Base-by-base conservation (phyloP, 2,113 vertebrate species). In the Amphiprion ocellaris region DNA sequence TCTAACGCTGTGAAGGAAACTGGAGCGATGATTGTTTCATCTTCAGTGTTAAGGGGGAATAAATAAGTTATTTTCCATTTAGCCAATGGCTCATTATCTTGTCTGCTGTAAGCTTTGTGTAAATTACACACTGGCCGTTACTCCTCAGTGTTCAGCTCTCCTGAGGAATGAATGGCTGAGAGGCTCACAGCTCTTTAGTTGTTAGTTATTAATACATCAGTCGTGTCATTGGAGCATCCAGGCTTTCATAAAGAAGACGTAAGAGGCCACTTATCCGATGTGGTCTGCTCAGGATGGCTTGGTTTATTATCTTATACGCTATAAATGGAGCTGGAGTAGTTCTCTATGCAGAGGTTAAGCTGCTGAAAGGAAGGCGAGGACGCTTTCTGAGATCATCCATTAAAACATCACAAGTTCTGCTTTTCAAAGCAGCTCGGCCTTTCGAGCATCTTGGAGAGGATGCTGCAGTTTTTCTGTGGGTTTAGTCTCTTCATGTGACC, bases 81-180 rank as follows among this genome's bases (percentile, higher is more conserved):
- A 41, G 53, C 66, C 58, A 49, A 65, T n/a, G 41, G 76, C 84
- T 91, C 79, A 86, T 91, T 91, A 85, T 74, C 82, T 87, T 76
- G 69, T 87, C 59, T 81, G 72, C 76, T 87, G 86, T 74, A 67
- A 71, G 49, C 59, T 64, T 37, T 74, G 77, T 83, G 63, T 49
- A 86, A 85, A 87, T 86, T 56, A 62, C 84, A 81, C 77, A 71
- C 56, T 61, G 74, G 73, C 74, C 80, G 85, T 87, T 84, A 49
- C 26, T 79, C 70, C 67, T 77, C 55, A 21, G 70, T 59, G 47
- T 61, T 19, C 16, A 47, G 69, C 63, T 75, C 55, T 59, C 71
- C 68, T 63, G 78, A 86, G 61, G 60, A 68, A 86, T 54, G 64
- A 77, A 80, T 63, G 69, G 61, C 69, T 72, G 61, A 63, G 61